phyloP scores from a whole-genome alignment of 30 jellyfish, hydroid and myxozoan genomes.

The Aurelia aurita region DNA sequence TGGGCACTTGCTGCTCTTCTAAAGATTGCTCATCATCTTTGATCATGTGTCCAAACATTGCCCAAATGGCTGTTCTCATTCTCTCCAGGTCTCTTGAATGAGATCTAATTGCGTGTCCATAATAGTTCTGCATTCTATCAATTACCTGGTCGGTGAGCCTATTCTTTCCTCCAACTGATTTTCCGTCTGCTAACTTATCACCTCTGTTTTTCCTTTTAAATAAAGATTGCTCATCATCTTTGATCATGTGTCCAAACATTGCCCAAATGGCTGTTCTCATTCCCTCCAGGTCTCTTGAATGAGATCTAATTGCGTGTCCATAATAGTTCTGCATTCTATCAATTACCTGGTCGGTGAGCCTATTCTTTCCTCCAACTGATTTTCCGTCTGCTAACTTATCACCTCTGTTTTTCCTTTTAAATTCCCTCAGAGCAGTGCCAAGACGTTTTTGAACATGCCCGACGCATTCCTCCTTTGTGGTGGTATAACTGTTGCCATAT shows the following conservation, averaged over 20 bases:
- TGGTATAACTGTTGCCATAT: background rate
- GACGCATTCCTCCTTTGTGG: conserved; percentile 44
- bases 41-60: conserved; percentile 40
- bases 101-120: conserved; percentile 40
- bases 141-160: conserved; percentile 25
- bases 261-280: conserved; percentile 24
- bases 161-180: conserved; percentile 48
- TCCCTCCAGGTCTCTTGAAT: conserved; percentile 29
- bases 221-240: conserved; percentile 2
- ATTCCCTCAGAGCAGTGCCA: too few species aligned
- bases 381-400: conserved; percentile 53
- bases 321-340: conserved; percentile 39
- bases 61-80: conserved; percentile 37
- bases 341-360: conserved; percentile 26
- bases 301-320: conserved; percentile 34
- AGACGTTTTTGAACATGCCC: conserved; percentile 46
- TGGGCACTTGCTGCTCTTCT: conserved; percentile 59
- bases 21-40: background rate
- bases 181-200: conserved; percentile 48
- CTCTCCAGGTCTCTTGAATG: conserved; percentile 20
- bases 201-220: background rate
- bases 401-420: background rate
- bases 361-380: conserved; percentile 45
- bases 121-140: conserved; percentile 33
- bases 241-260: conserved; percentile 4